Evolutionary conservation across 2,888 invertebrate genomes (phyloP).

Genomic region (Aplocera efformata): DNA sequence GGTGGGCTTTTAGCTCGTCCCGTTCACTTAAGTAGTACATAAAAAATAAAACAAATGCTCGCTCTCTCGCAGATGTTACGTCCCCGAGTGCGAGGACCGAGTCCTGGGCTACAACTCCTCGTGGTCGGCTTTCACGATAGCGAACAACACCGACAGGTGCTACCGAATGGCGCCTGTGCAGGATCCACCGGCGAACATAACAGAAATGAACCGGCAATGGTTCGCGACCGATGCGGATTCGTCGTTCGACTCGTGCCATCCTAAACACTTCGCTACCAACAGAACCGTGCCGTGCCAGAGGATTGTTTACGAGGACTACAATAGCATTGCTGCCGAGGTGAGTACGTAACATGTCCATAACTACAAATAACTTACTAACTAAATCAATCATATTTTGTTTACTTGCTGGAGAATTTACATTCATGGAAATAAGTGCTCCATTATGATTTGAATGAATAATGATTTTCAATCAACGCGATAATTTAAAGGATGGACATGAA

Average conservation of each 20-base stretch:
- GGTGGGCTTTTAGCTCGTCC: too few relatives aligned
- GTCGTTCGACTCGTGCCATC: constrained; percentile 47
- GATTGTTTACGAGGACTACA: constrained; percentile 81
- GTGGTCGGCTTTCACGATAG: constrained; percentile 70
- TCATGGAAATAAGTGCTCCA: too few relatives aligned
- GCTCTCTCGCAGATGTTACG: constrained; percentile 49
- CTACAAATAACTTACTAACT: neutral
- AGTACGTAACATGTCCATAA: constrained; percentile 31
- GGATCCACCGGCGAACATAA: constrained; percentile 9
- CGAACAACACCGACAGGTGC: constrained; percentile 62
- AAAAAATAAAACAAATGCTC: too few relatives aligned
- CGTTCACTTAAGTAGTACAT: too few relatives aligned
- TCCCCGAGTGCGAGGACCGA: constrained; percentile 58
- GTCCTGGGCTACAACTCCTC: constrained; percentile 51
- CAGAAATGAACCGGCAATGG: constrained; percentile 20
- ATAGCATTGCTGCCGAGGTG: constrained; percentile 84
- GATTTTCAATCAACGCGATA: too few relatives aligned
- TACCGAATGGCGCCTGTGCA: constrained; percentile 41
- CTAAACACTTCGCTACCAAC: constrained; percentile 51
- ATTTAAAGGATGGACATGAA: too few relatives aligned
- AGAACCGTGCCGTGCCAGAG: constrained; percentile 66
- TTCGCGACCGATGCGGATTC: constrained; percentile 1
- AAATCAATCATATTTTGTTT: too few relatives aligned
- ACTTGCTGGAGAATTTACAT: too few relatives aligned
- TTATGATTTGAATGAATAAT: too few relatives aligned